These are phyloP conservation scores for Ostrea denselamellosa DNA, from an alignment of 1,140 invertebrate genomes.

Conservation along the genomic window DNA sequence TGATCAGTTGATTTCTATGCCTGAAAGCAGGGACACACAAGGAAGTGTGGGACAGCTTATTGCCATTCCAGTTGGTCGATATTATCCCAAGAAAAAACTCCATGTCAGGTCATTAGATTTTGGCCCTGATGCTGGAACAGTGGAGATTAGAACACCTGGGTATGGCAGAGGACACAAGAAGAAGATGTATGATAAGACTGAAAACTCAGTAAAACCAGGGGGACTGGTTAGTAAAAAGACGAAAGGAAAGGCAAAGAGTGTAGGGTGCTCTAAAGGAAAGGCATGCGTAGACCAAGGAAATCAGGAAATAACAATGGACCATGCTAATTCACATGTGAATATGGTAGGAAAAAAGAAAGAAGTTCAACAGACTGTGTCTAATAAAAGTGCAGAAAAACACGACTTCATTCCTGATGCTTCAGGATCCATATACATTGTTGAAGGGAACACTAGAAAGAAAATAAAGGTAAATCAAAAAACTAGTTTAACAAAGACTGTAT, in stretches of 20 bases:
- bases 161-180: constrained; percentile 42
- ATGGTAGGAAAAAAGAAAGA: not conserved
- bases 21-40: not conserved
- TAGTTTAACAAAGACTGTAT: not conserved
- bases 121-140: constrained; percentile 10
- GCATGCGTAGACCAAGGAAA: not conserved
- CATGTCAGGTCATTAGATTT: constrained; percentile 29
- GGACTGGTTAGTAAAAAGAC: not conserved
- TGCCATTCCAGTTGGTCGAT: constrained; percentile 18
- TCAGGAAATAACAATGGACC: not conserved
- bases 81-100: constrained; percentile 27
- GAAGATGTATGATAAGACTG: not conserved
- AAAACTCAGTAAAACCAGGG: not conserved
- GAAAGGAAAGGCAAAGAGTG: not conserved
- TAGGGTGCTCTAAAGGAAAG: not conserved
- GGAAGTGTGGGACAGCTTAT: not conserved
- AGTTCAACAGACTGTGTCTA: not conserved
- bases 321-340: not conserved
- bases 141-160: not conserved
- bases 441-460: constrained; percentile 31
- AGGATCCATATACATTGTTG: not conserved
- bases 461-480: not conserved
- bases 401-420: constrained; percentile 43
- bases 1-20: not conserved
- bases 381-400: not conserved